Percentiles rank a stretch among this genome's conserved stretches.
Evolutionary conservation across 2,888 invertebrate species (phyloP).

Genomic region (Plebejus anna): DNA sequence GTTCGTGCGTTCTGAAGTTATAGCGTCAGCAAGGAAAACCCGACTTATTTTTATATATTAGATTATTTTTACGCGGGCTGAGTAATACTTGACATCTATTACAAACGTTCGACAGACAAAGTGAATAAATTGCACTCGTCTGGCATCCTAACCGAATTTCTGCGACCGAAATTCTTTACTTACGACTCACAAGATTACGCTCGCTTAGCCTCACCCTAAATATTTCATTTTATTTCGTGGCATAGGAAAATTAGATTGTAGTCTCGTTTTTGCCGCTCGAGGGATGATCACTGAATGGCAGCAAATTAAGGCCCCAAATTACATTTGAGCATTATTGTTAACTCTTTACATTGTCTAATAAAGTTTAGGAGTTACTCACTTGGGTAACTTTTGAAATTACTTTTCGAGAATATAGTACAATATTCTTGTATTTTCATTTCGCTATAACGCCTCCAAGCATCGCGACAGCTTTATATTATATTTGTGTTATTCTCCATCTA

Average conservation of each 20-base stretch:
- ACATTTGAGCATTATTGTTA: neutral
- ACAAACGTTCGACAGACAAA: no score
- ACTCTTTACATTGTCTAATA: conserved; percentile 4
- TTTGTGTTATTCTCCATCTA: neutral
- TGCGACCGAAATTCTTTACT: no score
- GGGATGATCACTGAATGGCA: neutral
- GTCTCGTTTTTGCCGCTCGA: neutral
- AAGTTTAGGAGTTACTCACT: neutral
- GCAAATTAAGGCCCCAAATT: neutral
- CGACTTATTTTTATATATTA: no score
- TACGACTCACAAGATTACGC: no score
- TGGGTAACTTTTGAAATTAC: neutral
- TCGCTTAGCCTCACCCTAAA: no score
- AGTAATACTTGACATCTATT: no score
- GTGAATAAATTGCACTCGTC: no score
- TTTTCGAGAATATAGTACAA: neutral
- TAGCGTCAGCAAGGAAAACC: no score
- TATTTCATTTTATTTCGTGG: neutral
- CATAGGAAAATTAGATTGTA: neutral
- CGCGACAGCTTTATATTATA: no score
- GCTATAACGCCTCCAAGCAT: neutral
- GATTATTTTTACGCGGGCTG: no score
- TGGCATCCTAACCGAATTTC: no score
- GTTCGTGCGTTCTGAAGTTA: no score
- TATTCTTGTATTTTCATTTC: neutral